Evolutionary conservation across 2,797 vertebrate species (phyloP), one percentile per base, ranked within the genome.

Genomic region (Notamacropus eugenii): DNA sequence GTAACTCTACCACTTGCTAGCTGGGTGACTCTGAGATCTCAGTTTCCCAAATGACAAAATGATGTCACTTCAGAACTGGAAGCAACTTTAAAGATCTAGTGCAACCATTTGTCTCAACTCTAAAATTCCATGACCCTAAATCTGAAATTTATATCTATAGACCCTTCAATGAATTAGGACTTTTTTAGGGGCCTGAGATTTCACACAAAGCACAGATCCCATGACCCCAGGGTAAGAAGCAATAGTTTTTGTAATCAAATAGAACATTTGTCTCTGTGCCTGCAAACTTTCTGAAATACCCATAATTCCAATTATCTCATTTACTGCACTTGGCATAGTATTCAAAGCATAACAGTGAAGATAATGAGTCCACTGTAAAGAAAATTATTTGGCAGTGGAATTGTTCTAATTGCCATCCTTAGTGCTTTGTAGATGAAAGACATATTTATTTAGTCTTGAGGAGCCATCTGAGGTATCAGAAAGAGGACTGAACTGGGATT

Each of bases 261-360:
- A 0, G 5, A 1, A 91, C 46, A 50, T 58, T 29, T 87, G 40
- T 28, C 5, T 12, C 74, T 11, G 3, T 0, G 0, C 4, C 91
- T n/a, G 74, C 54, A 50, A 28, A 67, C 40, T 0, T 24, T 46
- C 55, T 0, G 22, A 50, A 0, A 28, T 19, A 0, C 46, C 19
- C 0, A 0, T 0, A 0, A 8, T 1, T 57, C 46, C 6, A 4
- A 91, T 29, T 0, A 12, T n/a, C 1, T 12, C 31, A 0, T 22
- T 55, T 11, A n/a, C 8, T 27, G 2, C 31, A 11, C 16, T 90
- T 34, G 55, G 82, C 12, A 22, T 40, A 3, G 3, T 67, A 50
- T 57, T 16, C 5, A n/a, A 29, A 24, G 12, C 74, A 87, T 16
- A 29, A 22, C 50, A 31, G 87, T 93, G 55, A 54, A 9, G 62